A percentile compares a stretch with the other conserved stretches of the same genome.
Conservation (phyloP, 35 echinoderm and acorn worm species). For the Ophiothrix spiculata region DNA sequence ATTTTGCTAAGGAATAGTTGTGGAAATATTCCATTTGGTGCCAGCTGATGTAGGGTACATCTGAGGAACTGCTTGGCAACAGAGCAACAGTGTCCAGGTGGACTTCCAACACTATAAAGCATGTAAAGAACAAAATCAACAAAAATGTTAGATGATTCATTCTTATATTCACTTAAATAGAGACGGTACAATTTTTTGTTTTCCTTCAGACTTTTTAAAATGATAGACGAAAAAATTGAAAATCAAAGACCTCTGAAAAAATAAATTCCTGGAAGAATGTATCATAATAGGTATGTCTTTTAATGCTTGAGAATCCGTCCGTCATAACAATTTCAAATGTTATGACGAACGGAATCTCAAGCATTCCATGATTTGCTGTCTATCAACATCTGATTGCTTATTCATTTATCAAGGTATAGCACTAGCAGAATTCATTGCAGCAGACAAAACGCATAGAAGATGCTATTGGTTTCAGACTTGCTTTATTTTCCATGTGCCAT, state of each 20-base stretch:
- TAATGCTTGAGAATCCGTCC: no score
- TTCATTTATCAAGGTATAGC: no score
- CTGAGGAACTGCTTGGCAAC: conserved; percentile 96
- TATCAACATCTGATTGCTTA: no score
- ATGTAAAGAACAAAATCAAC: background rate
- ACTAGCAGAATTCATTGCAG: no score
- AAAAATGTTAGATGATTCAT: background rate
- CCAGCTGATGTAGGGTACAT: conserved; percentile 86
- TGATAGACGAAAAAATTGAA: background rate
- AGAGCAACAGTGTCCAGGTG: conserved; percentile 80
- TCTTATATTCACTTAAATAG: background rate
- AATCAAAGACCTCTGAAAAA: no score
- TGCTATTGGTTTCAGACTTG: no score
- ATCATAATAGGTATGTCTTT: no score
- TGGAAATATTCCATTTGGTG: conserved; percentile 83
- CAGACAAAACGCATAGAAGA: no score
- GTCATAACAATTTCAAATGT: no score
- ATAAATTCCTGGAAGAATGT: no score
- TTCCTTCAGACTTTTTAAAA: background rate
- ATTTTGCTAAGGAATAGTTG: conserved; percentile 84
- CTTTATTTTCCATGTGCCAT: background rate
- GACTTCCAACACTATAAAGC: conserved; percentile 61
- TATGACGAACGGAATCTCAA: no score
- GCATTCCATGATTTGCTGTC: no score
- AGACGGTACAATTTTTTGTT: background rate